Conservation (phyloP, 2,113 vertebrate species). For the Neolamprologus ventralis region DNA sequence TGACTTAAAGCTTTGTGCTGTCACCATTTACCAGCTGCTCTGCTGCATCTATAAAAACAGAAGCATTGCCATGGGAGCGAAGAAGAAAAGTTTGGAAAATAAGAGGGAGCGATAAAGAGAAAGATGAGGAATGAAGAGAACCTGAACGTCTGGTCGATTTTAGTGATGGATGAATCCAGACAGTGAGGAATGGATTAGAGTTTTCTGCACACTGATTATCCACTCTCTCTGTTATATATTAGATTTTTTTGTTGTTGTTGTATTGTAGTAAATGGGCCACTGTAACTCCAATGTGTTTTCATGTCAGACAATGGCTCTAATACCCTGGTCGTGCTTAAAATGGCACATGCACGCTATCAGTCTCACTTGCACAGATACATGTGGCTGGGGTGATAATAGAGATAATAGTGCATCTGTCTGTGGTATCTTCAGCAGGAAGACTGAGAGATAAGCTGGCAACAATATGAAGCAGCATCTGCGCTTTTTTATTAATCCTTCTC, state of each 20-base stretch:
- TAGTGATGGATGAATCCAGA: conserved; percentile 1
- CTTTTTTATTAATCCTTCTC: not conserved
- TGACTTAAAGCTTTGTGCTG: not conserved
- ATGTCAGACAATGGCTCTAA: conserved; percentile 5
- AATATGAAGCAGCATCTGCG: conserved; percentile 3
- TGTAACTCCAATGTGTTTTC: not conserved
- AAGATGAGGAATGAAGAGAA: not conserved
- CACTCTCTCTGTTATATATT: not conserved
- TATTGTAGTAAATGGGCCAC: not conserved
- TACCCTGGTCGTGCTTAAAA: not conserved
- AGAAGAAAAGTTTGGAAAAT: not conserved
- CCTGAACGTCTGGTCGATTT: conserved; percentile 23
- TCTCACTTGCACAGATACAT: not conserved
- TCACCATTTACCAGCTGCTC: not conserved
- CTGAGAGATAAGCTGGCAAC: conserved; percentile 8
- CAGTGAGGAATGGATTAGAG: conserved; percentile 16
- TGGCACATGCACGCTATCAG: not conserved
- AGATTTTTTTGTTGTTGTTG: not conserved
- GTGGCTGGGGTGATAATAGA: not conserved
- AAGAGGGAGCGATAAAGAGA: not conserved
- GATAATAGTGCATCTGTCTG: conserved; percentile 23
- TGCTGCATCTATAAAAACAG: not conserved
- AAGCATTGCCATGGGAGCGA: not conserved
- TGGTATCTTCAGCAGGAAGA: conserved; percentile 1
- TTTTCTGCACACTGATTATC: conserved; percentile 15